Evolutionary conservation across 2,797 vertebrate genomes (phyloP).

Genomic region (Leptatherina wallacei): DNA sequence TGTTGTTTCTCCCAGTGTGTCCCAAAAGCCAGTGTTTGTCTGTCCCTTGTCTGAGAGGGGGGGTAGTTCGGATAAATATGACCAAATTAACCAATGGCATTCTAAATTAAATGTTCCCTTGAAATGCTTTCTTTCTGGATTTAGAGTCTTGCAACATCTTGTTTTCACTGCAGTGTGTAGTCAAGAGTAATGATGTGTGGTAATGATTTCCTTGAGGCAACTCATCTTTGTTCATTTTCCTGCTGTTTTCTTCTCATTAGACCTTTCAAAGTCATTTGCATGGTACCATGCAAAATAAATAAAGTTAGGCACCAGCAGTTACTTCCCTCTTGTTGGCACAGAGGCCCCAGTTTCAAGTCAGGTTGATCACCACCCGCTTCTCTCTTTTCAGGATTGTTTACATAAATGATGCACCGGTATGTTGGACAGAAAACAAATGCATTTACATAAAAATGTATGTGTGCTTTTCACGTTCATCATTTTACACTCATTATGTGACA

Average conservation of each 20-base stretch:
- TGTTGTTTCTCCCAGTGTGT: not conserved
- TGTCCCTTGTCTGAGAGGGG: conserved; percentile 40
- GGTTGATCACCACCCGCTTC: conserved; percentile 32
- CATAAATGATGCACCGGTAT: conserved; percentile 13
- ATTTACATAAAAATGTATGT: conserved; percentile 24
- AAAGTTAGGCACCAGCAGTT: conserved; percentile 64
- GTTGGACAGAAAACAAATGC: conserved; percentile 26
- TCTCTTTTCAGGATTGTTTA: conserved; percentile 6
- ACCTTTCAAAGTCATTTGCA: conserved; percentile 71
- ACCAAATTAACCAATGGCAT: conserved; percentile 48
- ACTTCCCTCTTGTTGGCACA: conserved; percentile 54
- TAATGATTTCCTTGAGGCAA: conserved; percentile 79
- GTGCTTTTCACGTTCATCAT: conserved; percentile 11
- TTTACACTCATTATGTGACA: conserved; percentile 32
- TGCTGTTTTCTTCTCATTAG: conserved; percentile 76
- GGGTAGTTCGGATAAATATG: conserved; percentile 23
- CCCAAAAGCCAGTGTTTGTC: conserved; percentile 28
- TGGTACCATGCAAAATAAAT: conserved; percentile 74
- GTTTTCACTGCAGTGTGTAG: conserved; percentile 64
- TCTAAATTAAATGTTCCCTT: conserved; percentile 40
- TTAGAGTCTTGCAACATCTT: conserved; percentile 50
- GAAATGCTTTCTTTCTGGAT: conserved; percentile 49
- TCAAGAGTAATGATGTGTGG: conserved; percentile 78
- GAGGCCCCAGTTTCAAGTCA: conserved; percentile 36
- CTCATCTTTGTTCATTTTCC: conserved; percentile 77